Evolutionary conservation across 1,140 invertebrate species (phyloP).

Genomic region (Euwallacea similis): DNA sequence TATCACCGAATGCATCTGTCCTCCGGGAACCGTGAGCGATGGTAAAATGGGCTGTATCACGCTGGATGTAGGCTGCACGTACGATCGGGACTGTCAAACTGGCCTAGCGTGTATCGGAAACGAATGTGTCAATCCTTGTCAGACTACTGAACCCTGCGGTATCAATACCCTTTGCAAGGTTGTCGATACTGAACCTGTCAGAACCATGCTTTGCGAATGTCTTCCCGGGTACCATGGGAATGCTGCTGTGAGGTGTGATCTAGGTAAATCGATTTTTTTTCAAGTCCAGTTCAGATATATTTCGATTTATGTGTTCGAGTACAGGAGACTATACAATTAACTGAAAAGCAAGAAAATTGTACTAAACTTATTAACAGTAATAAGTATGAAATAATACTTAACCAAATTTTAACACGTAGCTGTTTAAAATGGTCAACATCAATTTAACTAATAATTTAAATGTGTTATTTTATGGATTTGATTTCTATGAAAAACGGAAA

Average conservation of each 20-base stretch:
- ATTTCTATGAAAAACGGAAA: too few species aligned
- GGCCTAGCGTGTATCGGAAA: constrained; percentile 79
- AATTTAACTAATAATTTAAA: too few species aligned
- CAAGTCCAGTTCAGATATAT: not conserved
- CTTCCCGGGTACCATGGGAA: constrained; percentile 82
- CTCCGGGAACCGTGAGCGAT: constrained; percentile 73
- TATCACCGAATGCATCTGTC: constrained; percentile 74
- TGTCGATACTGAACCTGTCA: constrained; percentile 76
- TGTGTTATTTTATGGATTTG: too few species aligned
- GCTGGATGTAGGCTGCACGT: constrained; percentile 66
- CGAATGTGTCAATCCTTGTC: constrained; percentile 83
- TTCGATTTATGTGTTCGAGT: not conserved
- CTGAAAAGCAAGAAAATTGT: too few species aligned
- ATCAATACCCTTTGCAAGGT: constrained; percentile 79
- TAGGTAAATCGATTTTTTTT: constrained; percentile 57
- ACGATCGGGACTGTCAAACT: constrained; percentile 80
- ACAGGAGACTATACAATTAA: not conserved
- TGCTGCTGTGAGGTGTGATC: constrained; percentile 74
- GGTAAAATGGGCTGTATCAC: constrained; percentile 66
- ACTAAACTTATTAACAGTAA: too few species aligned
- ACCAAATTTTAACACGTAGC: too few species aligned
- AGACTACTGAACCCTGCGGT: constrained; percentile 77
- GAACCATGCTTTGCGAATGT: constrained; percentile 88
- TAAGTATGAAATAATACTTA: too few species aligned
- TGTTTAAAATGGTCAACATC: too few species aligned